Evolutionary conservation across 30 jellyfish, hydroid and myxozoan genomes (phyloP), one percentile per base, ranked within the genome.

Genomic region (Mastigias papua): DNA sequence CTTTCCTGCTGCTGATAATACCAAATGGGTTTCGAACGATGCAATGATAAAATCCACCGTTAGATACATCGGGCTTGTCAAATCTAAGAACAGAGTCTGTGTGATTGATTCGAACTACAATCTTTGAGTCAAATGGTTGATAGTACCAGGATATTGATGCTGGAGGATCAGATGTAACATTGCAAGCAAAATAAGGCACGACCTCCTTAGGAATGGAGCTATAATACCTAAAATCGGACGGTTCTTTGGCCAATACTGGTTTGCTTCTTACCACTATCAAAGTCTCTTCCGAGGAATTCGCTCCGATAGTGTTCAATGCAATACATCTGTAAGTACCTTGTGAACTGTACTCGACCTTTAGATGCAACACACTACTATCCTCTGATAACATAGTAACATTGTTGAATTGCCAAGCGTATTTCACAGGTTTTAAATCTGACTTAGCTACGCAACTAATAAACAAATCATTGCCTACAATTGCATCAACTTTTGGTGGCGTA

Each of bases 41-140:
- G 80, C 97, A 89, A 26, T 79, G 81, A 51, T 89, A 89, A 69
- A 19, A 80, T 28, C 97, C 97, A 20, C 81, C 80, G 77, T 89
- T 80, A 8, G 51, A 15, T 17, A 10, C 54, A 11, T 63, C 17
- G 20, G 90, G 90, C 13, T 23, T 69, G 0, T 2, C 86, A 26
- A 89, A 0, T 66, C 76, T 32, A 1, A 89, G 67, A 50, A 80
- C 90, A 0, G 93, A 86, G 29, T 89, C 34, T n/a, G 79, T 8
- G 30, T 60, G 30, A 34, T 73, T 54, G 11, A 61, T 25, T 19
- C 7, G 46, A 48, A 51, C 34, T 2, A 34, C 72, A 0, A 25
- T 26, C 20, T 68, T 29, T 30, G 92, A 60, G 6, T 37, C 30
- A 61, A 25, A 89, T 34, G 85, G 73, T 35, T 69, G 77, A 51